Evolutionary conservation across 2,888 invertebrate species (phyloP).

Genomic region (Operophtera brumata): DNA sequence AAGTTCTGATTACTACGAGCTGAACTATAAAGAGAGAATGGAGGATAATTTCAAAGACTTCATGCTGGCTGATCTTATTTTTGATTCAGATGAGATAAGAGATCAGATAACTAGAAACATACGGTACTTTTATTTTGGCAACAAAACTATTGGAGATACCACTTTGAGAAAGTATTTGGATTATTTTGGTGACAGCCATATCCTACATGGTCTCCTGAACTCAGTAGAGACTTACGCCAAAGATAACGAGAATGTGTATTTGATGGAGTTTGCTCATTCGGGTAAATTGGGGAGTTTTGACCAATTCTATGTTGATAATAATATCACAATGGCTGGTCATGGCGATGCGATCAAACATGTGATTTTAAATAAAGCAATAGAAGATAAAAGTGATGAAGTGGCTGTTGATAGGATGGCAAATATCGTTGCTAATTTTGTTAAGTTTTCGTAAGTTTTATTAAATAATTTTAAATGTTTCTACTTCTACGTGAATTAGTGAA

Average conservation of each 20-base stretch:
- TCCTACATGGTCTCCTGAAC: slow-evolving; percentile 38
- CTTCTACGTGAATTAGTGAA: too few species aligned
- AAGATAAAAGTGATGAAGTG: slow-evolving; percentile 27
- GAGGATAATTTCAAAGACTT: slow-evolving; percentile 40
- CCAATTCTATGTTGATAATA: slow-evolving; percentile 26
- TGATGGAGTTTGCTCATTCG: slow-evolving; percentile 47
- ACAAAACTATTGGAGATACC: slow-evolving; percentile 32
- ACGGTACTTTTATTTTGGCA: slow-evolving; percentile 41
- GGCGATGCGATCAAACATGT: slow-evolving; percentile 41
- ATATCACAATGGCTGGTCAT: slow-evolving; percentile 39
- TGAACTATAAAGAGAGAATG: slow-evolving; percentile 41
- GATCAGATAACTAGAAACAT: slow-evolving; percentile 33
- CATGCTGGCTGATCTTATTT: slow-evolving; percentile 42
- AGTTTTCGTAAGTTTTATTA: slow-evolving; percentile 40
- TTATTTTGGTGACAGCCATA: slow-evolving; percentile 41
- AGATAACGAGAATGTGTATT: slow-evolving; percentile 34
- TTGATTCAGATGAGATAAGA: slow-evolving; percentile 33
- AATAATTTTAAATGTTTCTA: too few species aligned
- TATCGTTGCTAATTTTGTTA: slow-evolving; percentile 41
- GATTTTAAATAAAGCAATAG: slow-evolving; percentile 31
- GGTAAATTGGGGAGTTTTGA: slow-evolving; percentile 38
- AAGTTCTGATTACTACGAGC: slow-evolving; percentile 38
- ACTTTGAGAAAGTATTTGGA: slow-evolving; percentile 36
- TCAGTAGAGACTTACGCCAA: slow-evolving; percentile 35
- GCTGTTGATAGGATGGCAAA: slow-evolving; percentile 36